Conservation (phyloP, 1,140 invertebrate genomes). For the Spodoptera frugiperda region DNA sequence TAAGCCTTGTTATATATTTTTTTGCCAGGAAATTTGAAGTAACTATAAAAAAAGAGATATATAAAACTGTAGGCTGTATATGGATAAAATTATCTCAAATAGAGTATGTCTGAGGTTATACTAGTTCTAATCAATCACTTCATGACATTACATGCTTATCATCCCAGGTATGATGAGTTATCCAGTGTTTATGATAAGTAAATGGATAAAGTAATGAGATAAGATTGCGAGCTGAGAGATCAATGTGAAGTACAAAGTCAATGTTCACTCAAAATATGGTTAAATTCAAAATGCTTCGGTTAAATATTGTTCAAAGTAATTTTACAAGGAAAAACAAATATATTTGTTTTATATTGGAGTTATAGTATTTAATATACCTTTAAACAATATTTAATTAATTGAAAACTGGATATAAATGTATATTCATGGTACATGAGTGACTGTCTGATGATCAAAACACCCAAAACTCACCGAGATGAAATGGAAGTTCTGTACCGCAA, state of each 20-base stretch:
- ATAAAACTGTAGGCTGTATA: no score
- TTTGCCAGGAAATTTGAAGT: no score
- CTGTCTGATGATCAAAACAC: conserved; percentile 58
- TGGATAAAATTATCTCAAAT: no score
- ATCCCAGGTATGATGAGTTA: conserved; percentile 26
- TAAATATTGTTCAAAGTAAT: conserved; percentile 40
- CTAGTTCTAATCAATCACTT: background rate
- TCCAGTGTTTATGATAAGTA: conserved; percentile 34
- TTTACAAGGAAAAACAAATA: conserved; percentile 1
- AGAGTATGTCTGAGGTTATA: no score
- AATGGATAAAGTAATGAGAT: conserved; percentile 41
- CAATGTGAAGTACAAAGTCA: conserved; percentile 35
- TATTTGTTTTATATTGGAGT: background rate
- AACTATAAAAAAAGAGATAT: no score
- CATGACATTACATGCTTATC: conserved; percentile 31
- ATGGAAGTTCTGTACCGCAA: conserved; percentile 88
- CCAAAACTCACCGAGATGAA: conserved; percentile 88
- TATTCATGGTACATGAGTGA: conserved; percentile 45
- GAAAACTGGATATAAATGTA: conserved; percentile 15
- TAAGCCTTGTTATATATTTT: no score
- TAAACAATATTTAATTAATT: conserved; percentile 46
- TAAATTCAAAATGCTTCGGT: background rate
- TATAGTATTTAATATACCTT: background rate
- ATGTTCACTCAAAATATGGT: conserved; percentile 20
- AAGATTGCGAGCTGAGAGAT: conserved; percentile 40